A percentile compares a stretch with the other conserved stretches of the same genome.
Conservation (phyloP, 2,797 vertebrate species). For the Clarias pachynema region DNA sequence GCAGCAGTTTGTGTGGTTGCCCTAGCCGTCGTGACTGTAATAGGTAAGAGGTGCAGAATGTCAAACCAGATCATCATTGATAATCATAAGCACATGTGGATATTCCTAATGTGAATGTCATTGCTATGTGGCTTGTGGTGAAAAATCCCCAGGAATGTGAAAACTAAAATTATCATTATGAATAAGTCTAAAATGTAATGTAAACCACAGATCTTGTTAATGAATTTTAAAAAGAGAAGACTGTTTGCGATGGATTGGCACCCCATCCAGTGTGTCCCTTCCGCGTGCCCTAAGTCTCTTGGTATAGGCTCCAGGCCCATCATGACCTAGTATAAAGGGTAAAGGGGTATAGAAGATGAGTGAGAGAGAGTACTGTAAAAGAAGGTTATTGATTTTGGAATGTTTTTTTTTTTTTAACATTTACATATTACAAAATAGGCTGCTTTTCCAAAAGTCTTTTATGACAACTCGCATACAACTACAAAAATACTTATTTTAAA, state of each 20-base stretch:
- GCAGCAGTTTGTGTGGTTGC: conserved; percentile 61
- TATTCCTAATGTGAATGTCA: background rate
- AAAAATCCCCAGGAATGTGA: background rate
- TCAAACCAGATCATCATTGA: background rate
- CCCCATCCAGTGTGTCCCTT: too few species aligned
- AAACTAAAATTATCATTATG: background rate
- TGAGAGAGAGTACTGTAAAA: too few species aligned
- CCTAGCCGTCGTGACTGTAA: conserved; percentile 61
- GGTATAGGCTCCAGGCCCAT: too few species aligned
- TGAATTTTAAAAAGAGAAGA: too few species aligned
- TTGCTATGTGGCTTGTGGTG: background rate
- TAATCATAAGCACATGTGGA: background rate
- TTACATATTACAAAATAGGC: background rate
- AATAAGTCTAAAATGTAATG: background rate
- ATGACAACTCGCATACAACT: background rate
- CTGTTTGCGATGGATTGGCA: too few species aligned
- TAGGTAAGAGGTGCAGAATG: conserved; percentile 63
- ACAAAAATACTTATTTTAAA: background rate
- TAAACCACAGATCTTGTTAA: too few species aligned
- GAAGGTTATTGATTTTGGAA: background rate
- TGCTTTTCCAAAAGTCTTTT: background rate
- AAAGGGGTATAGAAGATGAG: too few species aligned
- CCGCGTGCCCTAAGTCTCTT: too few species aligned
- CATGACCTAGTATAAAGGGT: too few species aligned
- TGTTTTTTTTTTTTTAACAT: background rate